Evolutionary conservation across 2,888 invertebrate species (phyloP), one percentile per base, ranked within the genome.

Genomic region (Cylindroiulus punctatus): DNA sequence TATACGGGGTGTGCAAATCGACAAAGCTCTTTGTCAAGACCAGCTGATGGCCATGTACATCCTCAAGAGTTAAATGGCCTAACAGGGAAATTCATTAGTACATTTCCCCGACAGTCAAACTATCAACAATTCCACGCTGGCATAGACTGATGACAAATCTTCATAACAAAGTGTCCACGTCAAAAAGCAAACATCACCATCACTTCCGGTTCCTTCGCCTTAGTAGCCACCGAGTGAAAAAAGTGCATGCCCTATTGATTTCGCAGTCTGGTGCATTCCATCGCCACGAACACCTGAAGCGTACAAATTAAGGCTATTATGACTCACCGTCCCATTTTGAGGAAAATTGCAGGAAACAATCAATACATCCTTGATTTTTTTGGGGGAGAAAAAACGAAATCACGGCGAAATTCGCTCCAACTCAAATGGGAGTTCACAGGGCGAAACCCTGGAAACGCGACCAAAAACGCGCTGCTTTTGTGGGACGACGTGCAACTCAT

Each of bases 211-310:
- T 65, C 26, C 12, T 65, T 26, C 65, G 26, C 65, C 65, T 65
- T 26, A 12, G 65, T 65, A 65, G 26, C 65, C 10, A 65, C 3
- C 26, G n/a, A 22, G 65, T 26, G 10, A 26, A 22, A 52, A 26
- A 26, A 65, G 65, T 65, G 65, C 65, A 65, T 65, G 65, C 65
- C 65, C 65, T 65, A 65, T 65, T 65, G 65, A 65, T 65, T 65
- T 65, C 5, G 65, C 65, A 26, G 65, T 65, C 26, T 65, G 26
- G 65, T 65, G 65, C 65, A 65, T 65, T 26, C 8, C 65, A 65
- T 65, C 26, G 65, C 65, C 26, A n/a, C 22, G 65, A 65, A 65
- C 65, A 65, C 65, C 65, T 65, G 65, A 65, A 65, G 65, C 65
- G 26, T 65, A 65, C 65, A 26, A 65, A 65, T 65, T 65, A 65